phyloP scores from a whole-genome alignment of 2,113 vertebrate species.

The Anolis carolinensis region DNA sequence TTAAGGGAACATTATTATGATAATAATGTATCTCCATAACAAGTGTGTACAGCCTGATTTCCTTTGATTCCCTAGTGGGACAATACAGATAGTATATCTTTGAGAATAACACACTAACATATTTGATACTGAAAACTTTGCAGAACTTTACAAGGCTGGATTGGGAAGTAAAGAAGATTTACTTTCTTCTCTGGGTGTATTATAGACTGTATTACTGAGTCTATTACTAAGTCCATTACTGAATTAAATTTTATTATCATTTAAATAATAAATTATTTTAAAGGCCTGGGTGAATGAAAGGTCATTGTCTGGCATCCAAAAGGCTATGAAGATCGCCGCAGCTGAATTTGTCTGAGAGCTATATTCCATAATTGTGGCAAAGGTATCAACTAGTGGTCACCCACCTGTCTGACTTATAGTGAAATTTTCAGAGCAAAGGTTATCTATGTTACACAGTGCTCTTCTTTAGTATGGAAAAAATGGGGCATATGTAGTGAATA shows the following conservation, averaged over 20 bases:
- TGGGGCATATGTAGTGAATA: background rate
- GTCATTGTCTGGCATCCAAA: background rate
- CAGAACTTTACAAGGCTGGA: background rate
- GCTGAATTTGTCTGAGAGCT: background rate
- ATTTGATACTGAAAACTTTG: background rate
- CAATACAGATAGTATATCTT: background rate
- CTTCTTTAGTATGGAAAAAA: no score
- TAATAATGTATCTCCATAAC: rapidly evolving
- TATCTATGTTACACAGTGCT: no score
- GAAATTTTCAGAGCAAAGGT: no score
- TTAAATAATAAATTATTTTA: background rate
- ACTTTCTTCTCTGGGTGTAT: no score
- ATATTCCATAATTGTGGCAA: background rate
- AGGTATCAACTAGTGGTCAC: background rate
- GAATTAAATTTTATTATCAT: no score
- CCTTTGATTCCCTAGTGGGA: background rate
- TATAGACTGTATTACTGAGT: no score
- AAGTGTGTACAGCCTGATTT: rapidly evolving
- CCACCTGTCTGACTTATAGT: no score
- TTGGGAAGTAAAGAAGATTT: no score
- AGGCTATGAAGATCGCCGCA: background rate
- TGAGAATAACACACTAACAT: no score
- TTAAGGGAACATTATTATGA: constrained; percentile 17
- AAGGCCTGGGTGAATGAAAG: background rate
- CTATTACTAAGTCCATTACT: no score